Percentiles rank a stretch among this genome's conserved stretches.
Evolutionary conservation across 2,113 vertebrate species (phyloP).

Genomic region (Gnathonemus longibarbis): DNA sequence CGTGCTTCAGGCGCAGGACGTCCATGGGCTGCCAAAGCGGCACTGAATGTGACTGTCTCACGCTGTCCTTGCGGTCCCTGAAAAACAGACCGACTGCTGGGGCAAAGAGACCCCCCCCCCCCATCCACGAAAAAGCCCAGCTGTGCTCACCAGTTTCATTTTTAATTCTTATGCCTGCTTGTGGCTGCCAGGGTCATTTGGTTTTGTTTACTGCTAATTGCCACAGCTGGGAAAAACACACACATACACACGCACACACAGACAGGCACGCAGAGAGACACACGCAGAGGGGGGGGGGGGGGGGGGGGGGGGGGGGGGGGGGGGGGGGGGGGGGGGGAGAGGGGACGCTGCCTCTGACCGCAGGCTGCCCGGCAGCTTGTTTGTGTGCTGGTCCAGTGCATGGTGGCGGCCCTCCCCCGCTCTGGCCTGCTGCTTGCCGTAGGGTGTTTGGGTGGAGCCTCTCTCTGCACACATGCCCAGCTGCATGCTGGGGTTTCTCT

Average conservation of each 20-base stretch:
- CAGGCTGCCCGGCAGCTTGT: conserved; percentile 54
- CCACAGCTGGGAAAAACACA: conserved; percentile 53
- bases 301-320: conserved; percentile 46
- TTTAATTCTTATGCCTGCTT: conserved; percentile 54
- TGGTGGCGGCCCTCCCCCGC: background rate
- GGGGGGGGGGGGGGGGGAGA: conserved; percentile 47
- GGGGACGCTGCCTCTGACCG: conserved; percentile 39
- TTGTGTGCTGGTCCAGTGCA: conserved; percentile 55
- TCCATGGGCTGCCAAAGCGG: background rate
- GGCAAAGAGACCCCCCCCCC: conserved; percentile 13
- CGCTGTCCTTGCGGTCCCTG: background rate
- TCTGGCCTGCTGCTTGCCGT: conserved; percentile 33
- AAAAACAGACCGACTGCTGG: conserved; percentile 39
- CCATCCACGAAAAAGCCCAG: background rate
- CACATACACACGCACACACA: background rate
- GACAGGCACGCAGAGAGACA: conserved; percentile 42
- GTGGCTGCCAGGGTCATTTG: conserved; percentile 47
- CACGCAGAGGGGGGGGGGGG: conserved; percentile 46
- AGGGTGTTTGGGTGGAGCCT: conserved; percentile 46
- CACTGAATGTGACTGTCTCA: conserved; percentile 3
- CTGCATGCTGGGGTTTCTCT: background rate
- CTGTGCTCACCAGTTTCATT: conserved; percentile 32
- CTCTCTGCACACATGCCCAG: conserved; percentile 34
- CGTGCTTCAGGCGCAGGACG: background rate
- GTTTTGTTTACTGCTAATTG: conserved; percentile 55